These are phyloP conservation scores for Zaprionus vittiger DNA, from an alignment of 1,140 invertebrate genomes.

Conservation along the genomic window DNA sequence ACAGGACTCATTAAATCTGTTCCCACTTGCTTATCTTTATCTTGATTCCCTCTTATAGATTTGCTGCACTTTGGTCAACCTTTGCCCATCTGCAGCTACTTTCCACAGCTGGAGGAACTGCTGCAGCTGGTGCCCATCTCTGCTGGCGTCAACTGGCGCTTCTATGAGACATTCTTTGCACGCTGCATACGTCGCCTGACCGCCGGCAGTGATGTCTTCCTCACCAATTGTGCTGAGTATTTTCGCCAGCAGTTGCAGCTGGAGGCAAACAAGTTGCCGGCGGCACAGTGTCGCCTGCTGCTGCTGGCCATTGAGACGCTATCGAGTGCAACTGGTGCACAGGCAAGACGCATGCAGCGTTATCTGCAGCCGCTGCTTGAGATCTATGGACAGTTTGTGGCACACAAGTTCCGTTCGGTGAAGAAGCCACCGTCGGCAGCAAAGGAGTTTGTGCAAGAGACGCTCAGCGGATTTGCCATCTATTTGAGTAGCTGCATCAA, in stretches of 20 bases:
- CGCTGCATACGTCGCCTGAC: slow-evolving; percentile 58
- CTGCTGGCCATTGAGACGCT: slow-evolving; percentile 71
- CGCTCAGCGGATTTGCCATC: slow-evolving; percentile 53
- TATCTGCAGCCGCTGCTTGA: slow-evolving; percentile 63
- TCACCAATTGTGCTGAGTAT: slow-evolving; percentile 46
- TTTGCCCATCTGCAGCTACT: slow-evolving; percentile 49
- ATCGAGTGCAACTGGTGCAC: slow-evolving; percentile 41
- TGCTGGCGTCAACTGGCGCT: slow-evolving; percentile 39
- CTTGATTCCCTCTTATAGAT: slow-evolving; percentile 26
- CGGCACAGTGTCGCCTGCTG: slow-evolving; percentile 50
- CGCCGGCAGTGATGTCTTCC: slow-evolving; percentile 44
- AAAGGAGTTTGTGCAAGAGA: slow-evolving; percentile 59
- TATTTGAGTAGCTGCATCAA: slow-evolving; percentile 68
- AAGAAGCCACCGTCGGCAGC: slow-evolving; percentile 52
- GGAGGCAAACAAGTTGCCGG: slow-evolving; percentile 1
- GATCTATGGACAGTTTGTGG: slow-evolving; percentile 65
- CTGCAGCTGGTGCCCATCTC: slow-evolving; percentile 41
- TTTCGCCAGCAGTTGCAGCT: slow-evolving; percentile 32
- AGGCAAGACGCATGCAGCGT: slow-evolving; percentile 55
- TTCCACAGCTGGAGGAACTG: slow-evolving; percentile 39
- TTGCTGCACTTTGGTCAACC: slow-evolving; percentile 66
- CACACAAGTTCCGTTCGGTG: slow-evolving; percentile 56
- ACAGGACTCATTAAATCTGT: background rate
- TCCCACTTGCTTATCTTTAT: background rate
- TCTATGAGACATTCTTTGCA: slow-evolving; percentile 60